Evolutionary conservation across 2,113 vertebrate species (phyloP), one percentile per base, ranked within the genome.

Genomic region (Microcebus jonahi): DNA sequence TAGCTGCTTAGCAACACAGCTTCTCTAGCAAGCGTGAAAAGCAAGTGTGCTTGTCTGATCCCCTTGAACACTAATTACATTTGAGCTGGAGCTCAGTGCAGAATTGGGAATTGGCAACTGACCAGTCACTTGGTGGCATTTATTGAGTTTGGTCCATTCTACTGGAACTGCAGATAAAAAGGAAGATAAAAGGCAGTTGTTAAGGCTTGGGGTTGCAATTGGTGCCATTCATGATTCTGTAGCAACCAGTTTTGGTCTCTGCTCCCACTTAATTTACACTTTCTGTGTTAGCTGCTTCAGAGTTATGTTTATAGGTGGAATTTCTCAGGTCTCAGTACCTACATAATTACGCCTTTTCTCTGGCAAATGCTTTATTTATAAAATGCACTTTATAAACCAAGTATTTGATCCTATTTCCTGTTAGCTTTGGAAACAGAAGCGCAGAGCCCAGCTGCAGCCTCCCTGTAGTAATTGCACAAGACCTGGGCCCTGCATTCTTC

Each of bases 121-220:
- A 92, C 34, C 76, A 84, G 92, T 57, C 42, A 27, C 15, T 93
- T 21, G 14, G 50, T 77, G 61, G 70, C 12, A 70, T 80, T 94
- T 85, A 55, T 23, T 95, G 71, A 88, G 68, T 67, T 93, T 71
- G 73, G 20, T 36, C 36, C 27, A 21, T 86, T 93, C 86, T 75
- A 10, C 36, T 50, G 53, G n/a, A 77, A 39, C 36, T 68, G 34
- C 36, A 80, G 79, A 63, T 81, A 81, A 57, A 71, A 85, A 50
- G 3, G 25, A 61, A 55, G 42, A 81, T 23, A 42, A 67, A 36
- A 53, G 42, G 21, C 48, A 55, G 57, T 88, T 23, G 15, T 71
- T 57, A 39, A 89, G 53, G 21, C 80, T 34, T 5, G 0, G 15
- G 57, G 77, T 88, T 71, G 29, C 27, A 15, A 36, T 20, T n/a